Conservation (phyloP, 2,888 invertebrate species). For the Rhamnusium bicolor region DNA sequence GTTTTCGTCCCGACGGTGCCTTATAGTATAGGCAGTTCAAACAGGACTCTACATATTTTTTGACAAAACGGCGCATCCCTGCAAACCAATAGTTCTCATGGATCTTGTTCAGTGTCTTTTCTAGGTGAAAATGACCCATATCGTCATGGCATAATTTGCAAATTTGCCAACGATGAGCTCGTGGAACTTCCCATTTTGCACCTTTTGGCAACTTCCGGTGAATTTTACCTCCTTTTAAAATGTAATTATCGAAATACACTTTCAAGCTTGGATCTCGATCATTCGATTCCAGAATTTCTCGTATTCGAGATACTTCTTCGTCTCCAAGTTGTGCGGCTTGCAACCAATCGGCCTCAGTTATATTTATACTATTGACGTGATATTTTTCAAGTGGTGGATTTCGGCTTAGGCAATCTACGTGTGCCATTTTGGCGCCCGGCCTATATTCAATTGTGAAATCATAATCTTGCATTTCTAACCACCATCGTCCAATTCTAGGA, state of each 20-base stretch:
- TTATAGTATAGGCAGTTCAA: not conserved
- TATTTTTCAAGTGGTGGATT: conserved; percentile 50
- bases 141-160: conserved; percentile 44
- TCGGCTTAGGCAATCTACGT: conserved; percentile 40
- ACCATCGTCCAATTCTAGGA: too few species aligned
- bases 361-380: conserved; percentile 21
- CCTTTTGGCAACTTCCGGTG: conserved; percentile 3
- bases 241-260: not conserved
- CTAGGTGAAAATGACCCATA: conserved; percentile 40
- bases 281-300: not conserved
- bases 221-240: not conserved
- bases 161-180: too few species aligned
- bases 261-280: not conserved
- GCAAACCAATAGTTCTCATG: not conserved
- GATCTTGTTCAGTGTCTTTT: conserved; percentile 27
- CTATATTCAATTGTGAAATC: not conserved
- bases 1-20: too few species aligned
- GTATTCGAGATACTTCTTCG: not conserved
- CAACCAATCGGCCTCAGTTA: conserved; percentile 48
- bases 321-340: conserved; percentile 47
- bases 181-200: conserved; percentile 39
- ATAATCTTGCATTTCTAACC: conserved; percentile 23
- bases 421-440: not conserved
- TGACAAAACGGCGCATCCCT: conserved; percentile 45
- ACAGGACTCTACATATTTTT: conserved; percentile 48